Evolutionary conservation across 2,113 vertebrate species (phyloP).

Genomic region (Hylia prasina): DNA sequence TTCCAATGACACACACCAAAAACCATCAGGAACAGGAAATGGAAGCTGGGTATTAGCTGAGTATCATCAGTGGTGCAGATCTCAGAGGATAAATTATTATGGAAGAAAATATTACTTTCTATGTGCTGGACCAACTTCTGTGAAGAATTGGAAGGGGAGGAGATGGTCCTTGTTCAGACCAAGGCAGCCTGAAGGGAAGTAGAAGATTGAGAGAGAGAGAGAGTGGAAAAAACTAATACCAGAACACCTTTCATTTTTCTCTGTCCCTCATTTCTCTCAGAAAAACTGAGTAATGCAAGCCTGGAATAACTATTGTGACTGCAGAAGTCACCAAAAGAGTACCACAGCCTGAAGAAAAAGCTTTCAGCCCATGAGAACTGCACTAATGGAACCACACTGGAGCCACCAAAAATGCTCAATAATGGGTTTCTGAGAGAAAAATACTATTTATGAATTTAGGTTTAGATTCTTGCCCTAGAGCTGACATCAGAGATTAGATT

Average conservation of each 20-base stretch:
- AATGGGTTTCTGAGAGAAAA: neutral
- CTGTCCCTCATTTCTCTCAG: neutral
- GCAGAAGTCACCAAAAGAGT: neutral
- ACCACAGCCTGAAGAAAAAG: neutral
- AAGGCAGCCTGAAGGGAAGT: neutral
- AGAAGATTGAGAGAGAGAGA: neutral
- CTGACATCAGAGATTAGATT: neutral
- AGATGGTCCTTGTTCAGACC: neutral
- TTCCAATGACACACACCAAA: neutral
- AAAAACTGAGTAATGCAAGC: neutral
- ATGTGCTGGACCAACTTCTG: neutral
- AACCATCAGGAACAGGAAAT: neutral
- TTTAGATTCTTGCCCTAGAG: neutral
- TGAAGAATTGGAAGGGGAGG: neutral
- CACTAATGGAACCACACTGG: neutral
- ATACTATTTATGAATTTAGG: neutral
- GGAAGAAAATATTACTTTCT: neutral
- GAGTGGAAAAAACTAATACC: neutral
- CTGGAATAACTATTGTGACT: neutral
- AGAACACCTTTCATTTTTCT: neutral
- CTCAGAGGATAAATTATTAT: neutral
- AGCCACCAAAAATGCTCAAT: neutral
- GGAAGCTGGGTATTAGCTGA: neutral
- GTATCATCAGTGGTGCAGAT: neutral
- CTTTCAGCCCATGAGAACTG: neutral